These are phyloP conservation scores for Neomorphus geoffroyi DNA, from an alignment of 2,797 vertebrate species.

Conservation along the genomic window DNA sequence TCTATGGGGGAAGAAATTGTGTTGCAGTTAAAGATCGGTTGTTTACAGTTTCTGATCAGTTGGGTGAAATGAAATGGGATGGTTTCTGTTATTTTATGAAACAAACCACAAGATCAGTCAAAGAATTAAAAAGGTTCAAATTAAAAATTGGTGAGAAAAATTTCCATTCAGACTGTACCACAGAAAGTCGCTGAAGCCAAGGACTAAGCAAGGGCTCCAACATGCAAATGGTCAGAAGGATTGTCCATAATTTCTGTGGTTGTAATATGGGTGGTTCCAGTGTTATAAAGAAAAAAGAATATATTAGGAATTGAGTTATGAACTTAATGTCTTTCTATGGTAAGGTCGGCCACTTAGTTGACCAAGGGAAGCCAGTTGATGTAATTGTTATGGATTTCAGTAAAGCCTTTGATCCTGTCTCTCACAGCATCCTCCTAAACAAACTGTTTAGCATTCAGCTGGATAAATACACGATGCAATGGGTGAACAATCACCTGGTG, in stretches of 20 bases:
- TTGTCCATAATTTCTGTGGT: not conserved
- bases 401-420: too few relatives aligned
- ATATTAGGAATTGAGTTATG: not conserved
- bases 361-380: too few relatives aligned
- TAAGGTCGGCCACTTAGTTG: too few relatives aligned
- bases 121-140: not conserved
- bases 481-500: too few relatives aligned
- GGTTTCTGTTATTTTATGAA: not conserved
- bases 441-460: too few relatives aligned
- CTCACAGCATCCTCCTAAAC: too few relatives aligned
- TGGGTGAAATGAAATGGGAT: not conserved
- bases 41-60: constrained; percentile 25
- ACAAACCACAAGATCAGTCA: not conserved
- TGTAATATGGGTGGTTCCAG: not conserved
- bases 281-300: not conserved
- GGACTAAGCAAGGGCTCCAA: not conserved
- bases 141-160: not conserved
- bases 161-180: not conserved
- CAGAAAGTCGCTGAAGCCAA: not conserved
- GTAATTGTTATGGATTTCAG: too few relatives aligned
- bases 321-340: too few relatives aligned
- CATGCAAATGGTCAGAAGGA: not conserved
- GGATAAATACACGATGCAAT: too few relatives aligned
- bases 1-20: not conserved
- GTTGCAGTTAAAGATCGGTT: not conserved